These are phyloP conservation scores for Nannoperca obscura DNA, from an alignment of 2,797 vertebrate species.

Conservation along the genomic window DNA sequence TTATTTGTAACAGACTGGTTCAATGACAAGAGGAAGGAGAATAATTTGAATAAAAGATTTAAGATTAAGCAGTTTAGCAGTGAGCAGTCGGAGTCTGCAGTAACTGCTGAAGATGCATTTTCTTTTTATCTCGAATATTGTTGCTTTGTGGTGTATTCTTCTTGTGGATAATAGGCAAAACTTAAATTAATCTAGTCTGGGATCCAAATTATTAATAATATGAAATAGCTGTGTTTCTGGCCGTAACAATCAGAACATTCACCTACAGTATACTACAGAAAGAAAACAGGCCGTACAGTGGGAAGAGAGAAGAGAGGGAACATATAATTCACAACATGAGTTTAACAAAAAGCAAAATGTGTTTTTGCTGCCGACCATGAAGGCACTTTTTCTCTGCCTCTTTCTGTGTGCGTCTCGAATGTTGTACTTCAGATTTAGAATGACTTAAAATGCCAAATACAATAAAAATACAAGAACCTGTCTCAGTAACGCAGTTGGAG, in stretches of 20 bases:
- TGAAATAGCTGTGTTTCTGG: background rate
- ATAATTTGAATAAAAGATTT: no score
- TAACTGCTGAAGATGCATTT: background rate
- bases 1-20: no score
- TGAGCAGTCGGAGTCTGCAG: no score
- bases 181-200: background rate
- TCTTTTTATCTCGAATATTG: background rate
- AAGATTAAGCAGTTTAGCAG: no score
- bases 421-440: slow-evolving; percentile 46
- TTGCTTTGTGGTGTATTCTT: background rate
- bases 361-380: slow-evolving; percentile 30
- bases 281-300: background rate
- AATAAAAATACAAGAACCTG: slow-evolving; percentile 51
- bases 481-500: slow-evolving; percentile 21
- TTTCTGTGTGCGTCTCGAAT: slow-evolving; percentile 35
- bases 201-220: background rate
- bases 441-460: slow-evolving; percentile 60
- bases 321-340: slow-evolving; percentile 28
- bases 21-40: no score
- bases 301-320: slow-evolving; percentile 6
- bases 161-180: background rate
- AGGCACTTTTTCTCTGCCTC: background rate
- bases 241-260: background rate
- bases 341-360: slow-evolving; percentile 1
- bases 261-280: background rate